Evolutionary conservation across 2,797 vertebrate genomes (phyloP), one percentile per base, ranked within the genome.

Genomic region (Apogon hyalosoma): DNA sequence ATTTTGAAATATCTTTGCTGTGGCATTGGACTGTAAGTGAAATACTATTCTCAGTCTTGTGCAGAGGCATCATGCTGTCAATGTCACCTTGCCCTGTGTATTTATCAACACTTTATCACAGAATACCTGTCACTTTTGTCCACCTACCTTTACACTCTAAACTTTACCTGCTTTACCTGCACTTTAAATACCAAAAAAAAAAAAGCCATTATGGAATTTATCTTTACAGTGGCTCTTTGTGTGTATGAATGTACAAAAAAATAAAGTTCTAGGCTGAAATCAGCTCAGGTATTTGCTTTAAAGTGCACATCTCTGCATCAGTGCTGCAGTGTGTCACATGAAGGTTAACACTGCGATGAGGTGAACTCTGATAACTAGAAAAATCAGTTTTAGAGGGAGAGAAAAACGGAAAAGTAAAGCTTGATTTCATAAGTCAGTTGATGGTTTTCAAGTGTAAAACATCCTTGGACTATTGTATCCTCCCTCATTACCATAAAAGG

Each of bases 41-140:
- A 55, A 21, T 10, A 1, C 24, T 49, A 47, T 13, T 56, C 15
- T 61, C 9, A 48, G 55, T 52, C 52, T 33, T 15, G 11, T 52
- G 38, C 18, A 15, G 16, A 15, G 11, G 47, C 36, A 10, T 63
- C 65, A 39, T 4, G 19, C 70, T 55, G 59, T 73, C 78, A 68
- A n/a, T 77, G 73, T 80, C 76, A 82, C 54, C 45, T 65, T 2
- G 19, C 46, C 67, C 47, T 36, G 48, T 65, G 66, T 59, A 43
- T 72, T 75, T 80, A 67, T 59, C 24, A 28, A 59, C 59, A 60
- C 57, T 50, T 74, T 31, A 75, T 4, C 56, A 49, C 33, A 65
- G n/a, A 65, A 52, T 24, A 54, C 24, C 46, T 73, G 66, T 49
- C 71, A 62, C 40, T 62, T 39, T 40, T 33, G 21, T 11, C 12